A percentile compares a stretch with the other conserved stretches of the same genome.
Conservation (phyloP, 2,888 invertebrate species). For the Caenorhabditis afra region DNA sequence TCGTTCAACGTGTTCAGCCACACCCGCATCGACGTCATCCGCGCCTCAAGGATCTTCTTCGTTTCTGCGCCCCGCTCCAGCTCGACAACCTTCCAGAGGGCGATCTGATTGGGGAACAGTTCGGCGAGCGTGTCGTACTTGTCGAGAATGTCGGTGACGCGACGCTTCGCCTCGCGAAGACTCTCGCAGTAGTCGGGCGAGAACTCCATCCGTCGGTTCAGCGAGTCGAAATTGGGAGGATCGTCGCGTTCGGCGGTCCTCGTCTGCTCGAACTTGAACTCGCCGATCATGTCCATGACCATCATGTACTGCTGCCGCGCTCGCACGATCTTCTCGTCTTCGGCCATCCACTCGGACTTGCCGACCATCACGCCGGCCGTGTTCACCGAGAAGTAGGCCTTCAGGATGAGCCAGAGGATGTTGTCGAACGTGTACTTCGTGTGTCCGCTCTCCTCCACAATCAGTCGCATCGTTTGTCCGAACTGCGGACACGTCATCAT, state of each 20-base stretch:
- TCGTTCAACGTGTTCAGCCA: slow-evolving; percentile 90
- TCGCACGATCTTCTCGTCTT: slow-evolving; percentile 45
- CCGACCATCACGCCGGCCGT: slow-evolving; percentile 40
- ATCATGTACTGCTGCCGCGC: slow-evolving; percentile 43
- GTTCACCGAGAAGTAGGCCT: slow-evolving; percentile 69
- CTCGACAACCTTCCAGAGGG: slow-evolving; percentile 32
- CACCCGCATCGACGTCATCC: slow-evolving; percentile 81
- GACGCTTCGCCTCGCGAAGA: slow-evolving; percentile 35
- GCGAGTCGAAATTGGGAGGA: slow-evolving; percentile 23
- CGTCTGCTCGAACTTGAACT: slow-evolving; percentile 34
- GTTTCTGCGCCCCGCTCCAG: slow-evolving; percentile 21
- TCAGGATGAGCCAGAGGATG: slow-evolving; percentile 76
- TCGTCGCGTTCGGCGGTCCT: slow-evolving; percentile 2
- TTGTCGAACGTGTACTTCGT: slow-evolving; percentile 69
- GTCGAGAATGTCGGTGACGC: slow-evolving; percentile 37
- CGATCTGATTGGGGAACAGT: slow-evolving; percentile 43
- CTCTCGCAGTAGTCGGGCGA: slow-evolving; percentile 49
- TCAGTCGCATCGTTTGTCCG: slow-evolving; percentile 62
- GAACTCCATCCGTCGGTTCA: slow-evolving; percentile 47
- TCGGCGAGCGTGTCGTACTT: slow-evolving; percentile 47
- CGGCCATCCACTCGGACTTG: slow-evolving; percentile 44
- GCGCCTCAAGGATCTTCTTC: slow-evolving; percentile 22
- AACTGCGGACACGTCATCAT: slow-evolving; percentile 48
- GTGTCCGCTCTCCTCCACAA: slow-evolving; percentile 66
- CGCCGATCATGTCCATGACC: slow-evolving; percentile 46